A percentile compares a stretch with the other conserved stretches of the same genome.
phyloP scores from a whole-genome alignment of 2,797 vertebrate species.

The Acropternis orthonyx region DNA sequence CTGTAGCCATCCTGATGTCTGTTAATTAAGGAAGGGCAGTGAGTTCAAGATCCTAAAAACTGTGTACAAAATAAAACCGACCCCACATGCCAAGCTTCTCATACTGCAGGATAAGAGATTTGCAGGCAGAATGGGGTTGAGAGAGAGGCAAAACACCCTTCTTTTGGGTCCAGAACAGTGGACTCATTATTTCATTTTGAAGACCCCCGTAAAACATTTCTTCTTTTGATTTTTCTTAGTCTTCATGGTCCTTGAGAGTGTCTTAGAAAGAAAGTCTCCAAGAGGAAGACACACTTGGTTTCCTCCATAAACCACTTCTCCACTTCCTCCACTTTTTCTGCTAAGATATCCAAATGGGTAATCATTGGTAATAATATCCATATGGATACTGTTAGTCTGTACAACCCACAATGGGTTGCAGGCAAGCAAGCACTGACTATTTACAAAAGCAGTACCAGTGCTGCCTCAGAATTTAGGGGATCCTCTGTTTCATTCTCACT shows the following conservation, averaged over 20 bases:
- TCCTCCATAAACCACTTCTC: not conserved
- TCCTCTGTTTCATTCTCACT: not conserved
- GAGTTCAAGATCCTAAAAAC: not conserved
- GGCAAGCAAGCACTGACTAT: not conserved
- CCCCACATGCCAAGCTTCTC: not conserved
- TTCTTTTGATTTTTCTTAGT: not conserved
- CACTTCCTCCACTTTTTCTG: not conserved
- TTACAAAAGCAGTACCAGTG: not conserved
- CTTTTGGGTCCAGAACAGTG: not conserved
- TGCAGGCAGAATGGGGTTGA: not conserved
- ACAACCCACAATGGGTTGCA: not conserved
- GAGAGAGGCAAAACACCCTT: not conserved
- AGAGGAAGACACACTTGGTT: not conserved
- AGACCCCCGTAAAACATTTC: not conserved
- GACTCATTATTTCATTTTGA: not conserved
- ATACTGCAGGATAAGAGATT: not conserved
- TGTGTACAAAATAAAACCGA: not conserved
- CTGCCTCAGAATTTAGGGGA: not conserved
- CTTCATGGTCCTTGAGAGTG: accelerated
- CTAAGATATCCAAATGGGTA: not conserved
- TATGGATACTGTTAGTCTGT: not conserved
- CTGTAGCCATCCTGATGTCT: not conserved
- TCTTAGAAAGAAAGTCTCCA: not conserved
- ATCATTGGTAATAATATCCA: not conserved
- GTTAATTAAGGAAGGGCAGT: not conserved